Percentiles rank a stretch among this genome's conserved stretches.
Evolutionary conservation across 1,140 invertebrate species (phyloP).

Genomic region (Sycobia sp.): DNA sequence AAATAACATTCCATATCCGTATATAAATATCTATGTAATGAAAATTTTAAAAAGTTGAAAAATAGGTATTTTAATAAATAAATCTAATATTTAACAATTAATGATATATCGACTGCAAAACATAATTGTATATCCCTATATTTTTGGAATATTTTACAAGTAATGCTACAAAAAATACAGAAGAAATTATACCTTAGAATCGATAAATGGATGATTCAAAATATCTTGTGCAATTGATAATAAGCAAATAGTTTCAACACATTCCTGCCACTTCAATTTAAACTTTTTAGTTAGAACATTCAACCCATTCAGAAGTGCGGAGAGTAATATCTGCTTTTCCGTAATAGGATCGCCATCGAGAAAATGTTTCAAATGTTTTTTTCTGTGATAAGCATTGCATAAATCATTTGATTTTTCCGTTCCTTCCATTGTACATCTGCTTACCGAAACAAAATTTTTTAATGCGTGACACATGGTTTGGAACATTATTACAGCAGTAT

Average conservation of each 20-base stretch:
- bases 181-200: constrained; percentile 57
- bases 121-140: too few relatives aligned
- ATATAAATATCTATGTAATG: too few relatives aligned
- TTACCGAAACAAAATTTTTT: constrained; percentile 61
- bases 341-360: constrained; percentile 51
- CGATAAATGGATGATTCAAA: constrained; percentile 62
- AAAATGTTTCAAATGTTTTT: constrained; percentile 35
- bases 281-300: constrained; percentile 70
- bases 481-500: constrained; percentile 72
- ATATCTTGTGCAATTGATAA: constrained; percentile 63
- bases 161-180: constrained; percentile 34
- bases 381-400: not conserved
- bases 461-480: constrained; percentile 72
- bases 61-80: too few relatives aligned
- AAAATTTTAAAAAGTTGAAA: too few relatives aligned
- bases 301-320: constrained; percentile 68
- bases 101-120: too few relatives aligned
- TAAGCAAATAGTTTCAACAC: constrained; percentile 70
- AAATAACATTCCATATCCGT: too few relatives aligned
- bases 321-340: constrained; percentile 61
- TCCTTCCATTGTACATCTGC: constrained; percentile 28
- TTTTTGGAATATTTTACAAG: not conserved
- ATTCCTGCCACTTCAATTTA: constrained; percentile 76
- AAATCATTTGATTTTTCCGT: not conserved
- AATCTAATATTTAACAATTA: too few relatives aligned